Conservation (phyloP, 2,113 vertebrate species). For the Tylochromis polylepis region DNA sequence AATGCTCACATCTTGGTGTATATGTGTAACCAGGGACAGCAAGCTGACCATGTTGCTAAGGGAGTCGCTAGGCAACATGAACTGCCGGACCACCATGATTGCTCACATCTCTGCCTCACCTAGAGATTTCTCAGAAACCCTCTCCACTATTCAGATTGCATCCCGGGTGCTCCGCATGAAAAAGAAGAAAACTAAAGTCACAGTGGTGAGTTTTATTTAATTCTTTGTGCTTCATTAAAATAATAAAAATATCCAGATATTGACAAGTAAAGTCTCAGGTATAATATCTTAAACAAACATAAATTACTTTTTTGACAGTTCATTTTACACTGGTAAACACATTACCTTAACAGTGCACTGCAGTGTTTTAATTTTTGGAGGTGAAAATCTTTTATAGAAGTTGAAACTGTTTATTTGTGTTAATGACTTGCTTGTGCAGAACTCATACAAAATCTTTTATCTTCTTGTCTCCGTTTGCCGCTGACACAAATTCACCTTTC, state of each 20-base stretch:
- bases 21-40: conserved; percentile 86
- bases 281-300: not conserved
- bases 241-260: not conserved
- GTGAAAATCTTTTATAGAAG: not conserved
- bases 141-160: conserved; percentile 96
- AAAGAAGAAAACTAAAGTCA: conserved; percentile 99
- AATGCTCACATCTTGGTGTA: conserved; percentile 17
- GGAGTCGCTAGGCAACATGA: conserved; percentile 97
- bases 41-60: conserved; percentile 98
- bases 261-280: not conserved
- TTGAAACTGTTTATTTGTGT: not conserved
- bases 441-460: not conserved
- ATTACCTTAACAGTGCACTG: not conserved
- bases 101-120: conserved; percentile 93
- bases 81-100: conserved; percentile 99
- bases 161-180: conserved; percentile 95
- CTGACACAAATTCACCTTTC: not conserved
- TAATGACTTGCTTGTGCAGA: not conserved
- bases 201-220: conserved; percentile 60
- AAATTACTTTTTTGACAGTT: not conserved
- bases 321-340: not conserved
- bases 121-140: conserved; percentile 88
- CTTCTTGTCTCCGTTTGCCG: not conserved
- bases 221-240: not conserved
- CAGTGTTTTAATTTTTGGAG: not conserved